These are phyloP conservation scores for Saccostrea cuccullata DNA, from an alignment of 1,140 invertebrate genomes.

Conservation along the genomic window DNA sequence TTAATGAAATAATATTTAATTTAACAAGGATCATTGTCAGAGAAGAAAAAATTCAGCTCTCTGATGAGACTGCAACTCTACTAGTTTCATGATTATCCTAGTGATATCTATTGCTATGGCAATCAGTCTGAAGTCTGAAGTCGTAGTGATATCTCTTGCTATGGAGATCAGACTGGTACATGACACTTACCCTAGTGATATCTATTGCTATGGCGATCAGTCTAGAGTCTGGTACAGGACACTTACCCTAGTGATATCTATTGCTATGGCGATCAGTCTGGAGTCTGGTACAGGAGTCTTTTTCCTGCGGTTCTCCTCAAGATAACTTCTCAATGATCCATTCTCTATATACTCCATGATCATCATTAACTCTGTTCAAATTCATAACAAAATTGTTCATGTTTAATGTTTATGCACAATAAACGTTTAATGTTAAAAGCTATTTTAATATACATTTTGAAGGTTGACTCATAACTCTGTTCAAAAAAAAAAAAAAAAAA, in stretches of 20 bases:
- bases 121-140: conserved; percentile 22
- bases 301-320: neutral
- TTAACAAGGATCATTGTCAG: too few relatives aligned
- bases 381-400: neutral
- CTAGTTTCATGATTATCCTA: neutral
- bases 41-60: too few relatives aligned
- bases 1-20: too few relatives aligned
- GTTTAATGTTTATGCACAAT: too few relatives aligned
- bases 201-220: conserved; percentile 22
- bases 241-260: conserved; percentile 32
- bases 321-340: conserved; percentile 27
- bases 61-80: too few relatives aligned
- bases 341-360: conserved; percentile 40
- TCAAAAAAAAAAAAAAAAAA: too few relatives aligned
- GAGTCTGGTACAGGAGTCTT: neutral
- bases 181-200: conserved; percentile 25
- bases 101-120: conserved; percentile 20
- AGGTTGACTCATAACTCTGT: too few relatives aligned
- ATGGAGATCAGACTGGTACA: conserved; percentile 13
- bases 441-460: too few relatives aligned
- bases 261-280: conserved; percentile 14
- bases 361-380: conserved; percentile 28
- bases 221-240: neutral
- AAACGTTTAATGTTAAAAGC: too few relatives aligned
- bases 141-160: conserved; percentile 7